Conservation (phyloP, 2,113 vertebrate species). For the Callionymus lyra region DNA sequence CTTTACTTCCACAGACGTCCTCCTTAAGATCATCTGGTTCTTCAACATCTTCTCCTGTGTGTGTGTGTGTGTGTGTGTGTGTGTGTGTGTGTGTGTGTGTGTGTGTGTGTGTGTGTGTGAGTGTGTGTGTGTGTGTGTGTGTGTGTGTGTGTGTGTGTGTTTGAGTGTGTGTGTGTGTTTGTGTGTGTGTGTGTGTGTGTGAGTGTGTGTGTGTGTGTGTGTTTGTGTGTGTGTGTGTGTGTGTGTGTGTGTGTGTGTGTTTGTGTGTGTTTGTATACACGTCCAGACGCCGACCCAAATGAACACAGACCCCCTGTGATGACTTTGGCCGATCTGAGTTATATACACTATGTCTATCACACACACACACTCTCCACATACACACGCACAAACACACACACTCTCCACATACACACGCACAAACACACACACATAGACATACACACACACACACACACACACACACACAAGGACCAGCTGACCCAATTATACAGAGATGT, state of each 20-base stretch:
- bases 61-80: slow-evolving; percentile 12
- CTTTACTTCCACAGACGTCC: slow-evolving; percentile 61
- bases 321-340: slow-evolving; percentile 54
- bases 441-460: slow-evolving; percentile 12
- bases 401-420: too few species aligned
- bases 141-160: too few species aligned
- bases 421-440: slow-evolving; percentile 16
- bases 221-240: too few species aligned
- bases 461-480: slow-evolving; percentile 46
- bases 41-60: slow-evolving; percentile 38
- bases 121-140: slow-evolving; percentile 44
- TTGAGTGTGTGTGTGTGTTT: too few species aligned
- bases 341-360: slow-evolving; percentile 43
- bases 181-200: too few species aligned
- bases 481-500: slow-evolving; percentile 66
- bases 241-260: slow-evolving; percentile 9
- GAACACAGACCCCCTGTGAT: slow-evolving; percentile 61
- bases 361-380: slow-evolving; percentile 14
- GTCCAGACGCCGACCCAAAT: slow-evolving; percentile 60
- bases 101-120: slow-evolving; percentile 17
- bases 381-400: slow-evolving; percentile 33
- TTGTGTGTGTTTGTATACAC: slow-evolving; percentile 29
- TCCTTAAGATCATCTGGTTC: slow-evolving; percentile 63
- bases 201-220: too few species aligned
- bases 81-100: slow-evolving; percentile 1